Percentiles rank a stretch among this genome's conserved stretches.
phyloP scores from a whole-genome alignment of 1,140 invertebrate genomes.

The Trialeurodes vaporariorum region DNA sequence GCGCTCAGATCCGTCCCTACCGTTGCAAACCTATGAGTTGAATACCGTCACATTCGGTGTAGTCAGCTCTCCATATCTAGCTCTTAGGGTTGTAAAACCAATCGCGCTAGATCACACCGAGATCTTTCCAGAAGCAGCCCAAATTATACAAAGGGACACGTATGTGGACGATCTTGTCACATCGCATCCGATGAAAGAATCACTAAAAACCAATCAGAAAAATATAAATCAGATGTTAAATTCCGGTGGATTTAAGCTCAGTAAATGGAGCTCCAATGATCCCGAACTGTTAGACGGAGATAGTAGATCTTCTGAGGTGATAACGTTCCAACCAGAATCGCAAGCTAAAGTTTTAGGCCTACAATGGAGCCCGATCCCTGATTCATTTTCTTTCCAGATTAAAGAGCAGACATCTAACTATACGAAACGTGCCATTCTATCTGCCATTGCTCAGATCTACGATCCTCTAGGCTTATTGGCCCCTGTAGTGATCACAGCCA shows the following conservation, averaged over 20 bases:
- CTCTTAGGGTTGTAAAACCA: conserved; percentile 29
- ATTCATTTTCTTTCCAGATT: not conserved
- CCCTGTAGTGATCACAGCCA: conserved; percentile 23
- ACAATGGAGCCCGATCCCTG: conserved; percentile 7
- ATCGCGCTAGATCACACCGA: conserved; percentile 26
- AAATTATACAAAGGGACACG: conserved; percentile 17
- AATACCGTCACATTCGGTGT: conserved; percentile 30
- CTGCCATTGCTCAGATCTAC: conserved; percentile 17
- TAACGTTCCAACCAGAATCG: not conserved
- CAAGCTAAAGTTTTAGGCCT: conserved; percentile 14
- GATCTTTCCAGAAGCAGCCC: conserved; percentile 18
- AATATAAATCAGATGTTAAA: conserved; percentile 21
- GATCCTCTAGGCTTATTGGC: conserved; percentile 25
- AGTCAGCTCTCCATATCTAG: conserved; percentile 27
- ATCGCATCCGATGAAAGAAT: conserved; percentile 14
- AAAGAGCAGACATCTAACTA: not conserved
- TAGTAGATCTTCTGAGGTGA: too few relatives aligned
- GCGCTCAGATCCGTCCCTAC: conserved; percentile 22
- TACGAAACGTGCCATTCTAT: conserved; percentile 11
- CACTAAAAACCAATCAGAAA: conserved; percentile 17
- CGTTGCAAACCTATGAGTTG: conserved; percentile 26
- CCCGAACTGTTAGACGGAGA: conserved; percentile 10
- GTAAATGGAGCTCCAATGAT: conserved; percentile 23
- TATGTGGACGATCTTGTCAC: conserved; percentile 24
- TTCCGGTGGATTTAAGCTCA: conserved; percentile 21